Conservation (phyloP, 2,797 vertebrate genomes). For the Pogoniulus pusillus region DNA sequence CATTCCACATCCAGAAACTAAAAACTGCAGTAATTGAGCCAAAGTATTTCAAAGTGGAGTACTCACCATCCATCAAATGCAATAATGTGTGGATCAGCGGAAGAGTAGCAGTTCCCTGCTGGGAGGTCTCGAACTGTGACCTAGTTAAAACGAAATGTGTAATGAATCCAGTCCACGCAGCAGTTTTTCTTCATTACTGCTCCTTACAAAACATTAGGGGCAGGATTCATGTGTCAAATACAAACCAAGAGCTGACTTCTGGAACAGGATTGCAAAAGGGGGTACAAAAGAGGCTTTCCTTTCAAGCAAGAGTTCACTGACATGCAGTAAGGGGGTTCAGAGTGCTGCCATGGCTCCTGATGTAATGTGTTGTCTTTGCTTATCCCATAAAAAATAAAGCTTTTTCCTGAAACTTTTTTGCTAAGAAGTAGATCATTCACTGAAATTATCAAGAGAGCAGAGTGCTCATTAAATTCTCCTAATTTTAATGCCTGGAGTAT, state of each 20-base stretch:
- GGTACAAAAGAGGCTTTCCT: conserved; percentile 25
- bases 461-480: conserved; percentile 25
- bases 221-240: conserved; percentile 64
- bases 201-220: conserved; percentile 40
- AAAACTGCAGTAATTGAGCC: conserved; percentile 37
- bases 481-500: conserved; percentile 41
- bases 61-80: conserved; percentile 83
- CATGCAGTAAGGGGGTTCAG: conserved; percentile 28
- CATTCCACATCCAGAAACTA: conserved; percentile 19
- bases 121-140: conserved; percentile 80
- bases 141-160: conserved; percentile 76
- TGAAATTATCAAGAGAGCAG: conserved; percentile 17
- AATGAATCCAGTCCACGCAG: conserved; percentile 58
- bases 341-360: conserved; percentile 42
- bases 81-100: conserved; percentile 83
- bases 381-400: conserved; percentile 13
- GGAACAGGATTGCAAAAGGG: conserved; percentile 29
- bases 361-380: conserved; percentile 24
- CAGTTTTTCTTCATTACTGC: conserved; percentile 63
- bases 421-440: conserved; percentile 13
- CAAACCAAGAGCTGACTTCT: conserved; percentile 66
- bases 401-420: conserved; percentile 36
- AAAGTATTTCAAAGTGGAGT: conserved; percentile 46
- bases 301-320: conserved; percentile 70
- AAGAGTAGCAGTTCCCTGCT: conserved; percentile 80